A percentile compares a stretch with the other conserved stretches of the same genome.
Conservation (phyloP, 1,140 invertebrate genomes). For the Zaprionus inermis region DNA sequence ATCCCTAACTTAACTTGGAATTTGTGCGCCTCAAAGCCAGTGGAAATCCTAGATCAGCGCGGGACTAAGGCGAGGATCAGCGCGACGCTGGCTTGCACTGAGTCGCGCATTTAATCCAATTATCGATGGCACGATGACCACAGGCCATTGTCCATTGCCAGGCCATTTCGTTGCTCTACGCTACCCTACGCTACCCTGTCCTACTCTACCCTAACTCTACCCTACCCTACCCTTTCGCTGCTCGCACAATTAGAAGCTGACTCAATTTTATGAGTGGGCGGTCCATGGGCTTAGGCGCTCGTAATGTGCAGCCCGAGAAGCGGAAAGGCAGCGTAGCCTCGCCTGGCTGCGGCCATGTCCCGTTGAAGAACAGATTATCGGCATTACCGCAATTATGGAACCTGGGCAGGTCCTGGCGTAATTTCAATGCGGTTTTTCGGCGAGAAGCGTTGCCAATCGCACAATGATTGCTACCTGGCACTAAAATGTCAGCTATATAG, state of each 20-base stretch:
- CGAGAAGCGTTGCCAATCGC: constrained; percentile 63
- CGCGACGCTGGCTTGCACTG: too few species aligned
- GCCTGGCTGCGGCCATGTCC: background rate
- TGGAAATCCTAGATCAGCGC: constrained; percentile 63
- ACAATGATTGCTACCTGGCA: constrained; percentile 44
- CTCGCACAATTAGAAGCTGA: constrained; percentile 63
- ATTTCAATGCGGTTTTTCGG: constrained; percentile 79
- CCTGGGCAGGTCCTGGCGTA: constrained; percentile 77
- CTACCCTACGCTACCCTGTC: background rate
- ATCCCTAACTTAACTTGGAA: constrained; percentile 65
- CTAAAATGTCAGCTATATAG: background rate
- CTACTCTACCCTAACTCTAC: background rate
- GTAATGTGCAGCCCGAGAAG: constrained; percentile 28
- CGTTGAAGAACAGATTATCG: constrained; percentile 69
- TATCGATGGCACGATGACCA: constrained; percentile 54
- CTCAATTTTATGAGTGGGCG: constrained; percentile 61
- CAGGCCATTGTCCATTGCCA: background rate
- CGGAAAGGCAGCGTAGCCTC: background rate
- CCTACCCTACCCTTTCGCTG: background rate
- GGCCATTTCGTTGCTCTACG: background rate
- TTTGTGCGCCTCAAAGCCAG: constrained; percentile 63
- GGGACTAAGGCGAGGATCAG: constrained; percentile 59
- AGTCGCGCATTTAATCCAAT: constrained; percentile 70
- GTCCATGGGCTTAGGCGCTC: constrained; percentile 49
- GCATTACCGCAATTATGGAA: constrained; percentile 81